A percentile compares a stretch with the other conserved stretches of the same genome.
These are phyloP conservation scores for Acrobasis suavella DNA, from an alignment of 2,888 invertebrate species.

Conservation along the genomic window DNA sequence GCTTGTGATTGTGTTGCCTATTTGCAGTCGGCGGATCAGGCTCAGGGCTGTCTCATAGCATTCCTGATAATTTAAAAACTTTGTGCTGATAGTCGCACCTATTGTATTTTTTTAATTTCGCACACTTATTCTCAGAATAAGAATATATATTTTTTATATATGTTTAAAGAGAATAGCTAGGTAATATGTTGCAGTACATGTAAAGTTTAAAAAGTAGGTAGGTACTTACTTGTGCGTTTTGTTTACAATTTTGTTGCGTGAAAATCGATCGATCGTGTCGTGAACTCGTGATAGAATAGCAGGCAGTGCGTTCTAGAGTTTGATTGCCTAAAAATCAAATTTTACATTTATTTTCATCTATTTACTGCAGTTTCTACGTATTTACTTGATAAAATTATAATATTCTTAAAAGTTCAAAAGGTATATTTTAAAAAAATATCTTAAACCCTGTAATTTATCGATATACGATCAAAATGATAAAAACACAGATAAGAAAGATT, in stretches of 20 bases:
- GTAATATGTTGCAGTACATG: no score
- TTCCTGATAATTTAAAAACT: slow-evolving; percentile 45
- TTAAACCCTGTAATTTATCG: neutral
- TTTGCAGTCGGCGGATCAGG: slow-evolving; percentile 39
- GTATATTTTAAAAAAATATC: neutral
- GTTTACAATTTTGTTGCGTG: neutral
- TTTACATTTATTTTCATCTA: neutral
- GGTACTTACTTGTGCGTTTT: neutral
- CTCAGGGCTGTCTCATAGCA: slow-evolving; percentile 49
- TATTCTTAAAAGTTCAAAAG: neutral
- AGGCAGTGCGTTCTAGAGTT: neutral
- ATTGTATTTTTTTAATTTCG: neutral
- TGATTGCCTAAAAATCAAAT: neutral
- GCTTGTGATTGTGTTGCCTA: slow-evolving; percentile 60
- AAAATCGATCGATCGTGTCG: neutral
- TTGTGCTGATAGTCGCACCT: slow-evolving; percentile 6
- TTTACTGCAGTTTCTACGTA: no score
- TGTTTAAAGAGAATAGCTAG: no score
- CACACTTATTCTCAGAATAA: no score
- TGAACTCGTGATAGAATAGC: neutral
- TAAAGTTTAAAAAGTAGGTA: neutral
- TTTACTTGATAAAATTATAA: neutral
- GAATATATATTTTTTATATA: no score
- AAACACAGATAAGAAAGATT: neutral
- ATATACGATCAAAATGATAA: neutral